phyloP scores from a whole-genome alignment of 2,888 invertebrate genomes.

The Tinea pellionella region DNA sequence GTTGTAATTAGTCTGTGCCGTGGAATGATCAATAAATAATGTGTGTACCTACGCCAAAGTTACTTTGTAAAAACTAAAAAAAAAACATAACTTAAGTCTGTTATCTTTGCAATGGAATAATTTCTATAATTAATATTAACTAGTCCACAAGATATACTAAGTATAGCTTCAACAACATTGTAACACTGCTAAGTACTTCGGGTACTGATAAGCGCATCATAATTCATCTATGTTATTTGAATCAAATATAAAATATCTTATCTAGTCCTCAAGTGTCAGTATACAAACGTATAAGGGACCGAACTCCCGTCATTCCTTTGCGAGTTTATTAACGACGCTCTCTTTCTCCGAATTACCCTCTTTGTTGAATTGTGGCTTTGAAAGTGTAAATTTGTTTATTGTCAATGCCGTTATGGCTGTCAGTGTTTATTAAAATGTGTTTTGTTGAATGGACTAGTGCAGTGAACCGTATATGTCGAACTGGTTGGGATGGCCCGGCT shows the following conservation, averaged over 20 bases:
- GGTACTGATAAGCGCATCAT: not conserved
- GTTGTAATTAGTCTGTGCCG: no score
- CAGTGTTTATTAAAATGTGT: constrained; percentile 9
- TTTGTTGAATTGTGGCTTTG: not conserved
- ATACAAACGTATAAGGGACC: not conserved
- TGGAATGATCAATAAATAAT: no score
- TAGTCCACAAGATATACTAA: not conserved
- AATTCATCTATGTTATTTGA: not conserved
- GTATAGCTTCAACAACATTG: not conserved
- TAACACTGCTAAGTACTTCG: not conserved
- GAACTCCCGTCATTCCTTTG: not conserved
- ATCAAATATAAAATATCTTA: constrained; percentile 9
- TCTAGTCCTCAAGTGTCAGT: not conserved
- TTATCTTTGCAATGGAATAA: not conserved
- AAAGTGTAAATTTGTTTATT: not conserved
- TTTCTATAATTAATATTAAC: not conserved
- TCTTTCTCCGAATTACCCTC: not conserved
- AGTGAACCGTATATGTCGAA: constrained; percentile 25
- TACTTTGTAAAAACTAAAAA: no score
- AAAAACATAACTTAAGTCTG: not conserved
- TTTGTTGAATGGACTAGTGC: constrained; percentile 15
- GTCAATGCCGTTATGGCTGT: constrained; percentile 16
- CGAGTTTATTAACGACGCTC: not conserved
- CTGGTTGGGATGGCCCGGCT: constrained; percentile 31
- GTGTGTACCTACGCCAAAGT: no score